Percentiles rank a stretch among this genome's conserved stretches.
Conservation (phyloP, 2,888 invertebrate species). For the Cephonodes hylas region DNA sequence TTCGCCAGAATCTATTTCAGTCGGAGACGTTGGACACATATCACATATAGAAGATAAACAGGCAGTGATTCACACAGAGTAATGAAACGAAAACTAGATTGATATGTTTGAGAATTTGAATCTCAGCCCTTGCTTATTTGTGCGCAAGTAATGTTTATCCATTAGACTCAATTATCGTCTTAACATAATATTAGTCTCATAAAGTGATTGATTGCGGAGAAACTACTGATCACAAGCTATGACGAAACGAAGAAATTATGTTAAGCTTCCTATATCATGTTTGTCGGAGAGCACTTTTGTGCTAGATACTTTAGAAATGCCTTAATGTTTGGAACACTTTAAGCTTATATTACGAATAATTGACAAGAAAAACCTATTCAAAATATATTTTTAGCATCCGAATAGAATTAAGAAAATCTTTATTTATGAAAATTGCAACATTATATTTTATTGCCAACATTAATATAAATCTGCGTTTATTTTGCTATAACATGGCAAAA, state of each 20-base stretch:
- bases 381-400: too few relatives aligned
- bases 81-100: neutral
- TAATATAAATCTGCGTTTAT: too few relatives aligned
- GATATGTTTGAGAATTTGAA: neutral
- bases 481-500: too few relatives aligned
- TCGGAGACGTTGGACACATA: constrained; percentile 4
- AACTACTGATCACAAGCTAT: neutral
- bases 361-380: too few relatives aligned
- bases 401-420: too few relatives aligned
- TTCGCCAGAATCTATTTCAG: constrained; percentile 4
- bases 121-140: neutral
- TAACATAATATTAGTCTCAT: neutral
- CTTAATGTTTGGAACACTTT: too few relatives aligned
- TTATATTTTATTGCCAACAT: too few relatives aligned
- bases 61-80: neutral
- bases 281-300: too few relatives aligned
- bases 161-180: neutral
- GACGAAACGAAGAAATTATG: neutral
- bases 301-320: too few relatives aligned
- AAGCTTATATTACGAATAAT: too few relatives aligned
- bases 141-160: neutral
- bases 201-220: neutral
- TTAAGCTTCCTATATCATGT: neutral
- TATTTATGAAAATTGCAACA: too few relatives aligned
- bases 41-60: neutral